Evolutionary conservation across 2,888 invertebrate species (phyloP).

Genomic region (Stenodera caucasica): DNA sequence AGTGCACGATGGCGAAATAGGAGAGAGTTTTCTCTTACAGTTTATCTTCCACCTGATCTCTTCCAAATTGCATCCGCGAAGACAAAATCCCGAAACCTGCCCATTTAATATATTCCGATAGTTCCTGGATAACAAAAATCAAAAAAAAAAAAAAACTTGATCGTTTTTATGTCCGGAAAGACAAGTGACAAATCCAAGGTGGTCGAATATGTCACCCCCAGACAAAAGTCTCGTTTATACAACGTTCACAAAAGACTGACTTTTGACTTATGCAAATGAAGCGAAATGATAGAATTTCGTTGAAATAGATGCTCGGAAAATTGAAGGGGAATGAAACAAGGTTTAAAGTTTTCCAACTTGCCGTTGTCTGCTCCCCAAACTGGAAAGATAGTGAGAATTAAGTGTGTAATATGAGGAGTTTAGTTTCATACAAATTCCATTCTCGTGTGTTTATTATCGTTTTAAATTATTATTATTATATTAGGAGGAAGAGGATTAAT

Average conservation of each 20-base stretch:
- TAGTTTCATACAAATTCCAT: background rate
- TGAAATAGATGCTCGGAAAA: background rate
- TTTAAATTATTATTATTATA: too few relatives aligned
- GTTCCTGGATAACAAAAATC: background rate
- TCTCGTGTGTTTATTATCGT: background rate
- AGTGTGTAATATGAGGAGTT: background rate
- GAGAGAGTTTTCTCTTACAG: background rate
- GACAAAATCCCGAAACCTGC: background rate
- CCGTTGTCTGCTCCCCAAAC: background rate
- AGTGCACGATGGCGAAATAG: slow-evolving; percentile 11
- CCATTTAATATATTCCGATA: background rate
- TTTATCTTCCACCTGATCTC: slow-evolving; percentile 3
- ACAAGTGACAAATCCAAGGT: background rate
- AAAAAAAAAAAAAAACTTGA: background rate
- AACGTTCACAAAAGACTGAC: background rate
- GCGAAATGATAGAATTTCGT: background rate
- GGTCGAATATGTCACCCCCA: background rate
- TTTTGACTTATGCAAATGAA: slow-evolving; percentile 3
- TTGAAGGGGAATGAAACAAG: background rate
- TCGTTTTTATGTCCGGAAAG: background rate
- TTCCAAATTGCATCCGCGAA: background rate
- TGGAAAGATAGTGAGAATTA: slow-evolving; percentile 3
- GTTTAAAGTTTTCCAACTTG: background rate
- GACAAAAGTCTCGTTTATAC: background rate
- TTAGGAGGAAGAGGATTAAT: too few relatives aligned